Conservation (phyloP, 2,888 invertebrate genomes). For the Reticulitermes lucifugus region DNA sequence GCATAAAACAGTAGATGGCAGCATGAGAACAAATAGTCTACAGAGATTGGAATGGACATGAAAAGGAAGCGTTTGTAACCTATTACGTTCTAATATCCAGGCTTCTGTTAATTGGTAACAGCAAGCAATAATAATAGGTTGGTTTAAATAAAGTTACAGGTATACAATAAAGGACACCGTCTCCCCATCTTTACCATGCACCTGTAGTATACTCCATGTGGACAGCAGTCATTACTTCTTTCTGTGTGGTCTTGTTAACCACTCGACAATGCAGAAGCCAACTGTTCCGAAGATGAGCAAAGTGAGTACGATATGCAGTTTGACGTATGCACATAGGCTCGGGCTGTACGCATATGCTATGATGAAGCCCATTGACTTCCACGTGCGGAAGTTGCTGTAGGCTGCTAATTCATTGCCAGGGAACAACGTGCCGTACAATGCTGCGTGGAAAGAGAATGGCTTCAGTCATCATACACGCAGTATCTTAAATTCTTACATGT, state of each 20-base stretch:
- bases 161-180: no score
- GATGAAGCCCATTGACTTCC: slow-evolving; percentile 76
- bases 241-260: not conserved
- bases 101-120: no score
- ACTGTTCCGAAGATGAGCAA: slow-evolving; percentile 67
- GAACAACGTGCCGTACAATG: slow-evolving; percentile 74
- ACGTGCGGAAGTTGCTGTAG: slow-evolving; percentile 76
- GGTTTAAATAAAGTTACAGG: no score
- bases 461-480: not conserved
- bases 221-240: not conserved
- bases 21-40: no score
- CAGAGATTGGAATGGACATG: no score
- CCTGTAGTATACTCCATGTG: no score
- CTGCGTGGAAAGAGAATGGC: slow-evolving; percentile 59
- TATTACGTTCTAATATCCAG: no score
- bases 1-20: no score
- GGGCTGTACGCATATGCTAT: slow-evolving; percentile 72
- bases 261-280: slow-evolving; percentile 62
- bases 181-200: no score
- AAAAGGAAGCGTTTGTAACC: no score
- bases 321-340: slow-evolving; percentile 66
- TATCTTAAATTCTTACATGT: no score
- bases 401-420: slow-evolving; percentile 73
- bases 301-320: slow-evolving; percentile 67
- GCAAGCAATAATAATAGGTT: no score